Base-by-base conservation (phyloP, 2,888 invertebrate species). In the Tribolium freemani region DNA sequence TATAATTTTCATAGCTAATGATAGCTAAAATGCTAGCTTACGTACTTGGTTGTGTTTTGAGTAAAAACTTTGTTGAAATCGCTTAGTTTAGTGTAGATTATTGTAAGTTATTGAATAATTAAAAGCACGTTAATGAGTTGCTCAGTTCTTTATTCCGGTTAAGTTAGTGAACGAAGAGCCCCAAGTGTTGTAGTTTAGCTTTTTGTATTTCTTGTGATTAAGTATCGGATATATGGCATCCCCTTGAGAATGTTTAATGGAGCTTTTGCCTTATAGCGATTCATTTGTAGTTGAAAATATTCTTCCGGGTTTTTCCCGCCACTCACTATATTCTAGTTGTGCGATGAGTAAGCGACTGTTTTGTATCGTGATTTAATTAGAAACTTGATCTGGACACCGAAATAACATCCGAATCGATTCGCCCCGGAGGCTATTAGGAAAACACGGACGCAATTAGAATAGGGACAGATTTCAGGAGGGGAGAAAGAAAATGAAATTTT, bases 291-390 rank as follows among this genome's bases (percentile, higher is more conserved):
- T 16, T 16, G 16, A 31, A 5, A 31, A 31, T 8, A 38, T 38
- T 46, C 11, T 48, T 11, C 48, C 48, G 16, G 8, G 8, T 38
- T 38, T 38, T 38, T 38, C 38, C 6, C 38, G 11, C n/a, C 46
- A 46, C n/a, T 16, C 16, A 48, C 48, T 48, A 48, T 48, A 0
- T 2, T 48, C 5, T 48, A 31, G 31, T 31, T 31, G 31, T 31
- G n/a, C n/a, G n/a, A n/a, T n/a, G n/a, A n/a, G n/a, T n/a, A n/a
- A n/a, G n/a, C n/a, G 16, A 11, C 46, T 46, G 46, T 5, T 46
- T 11, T 46, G 46, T 46, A 46, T 46, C 46, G 20, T 50, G 20
- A 50, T 20, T 50, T 20, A 50, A 50, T 50, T 50, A 50, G 50
- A 50, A 50, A 50, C 50, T 20, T 50, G 50, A 50, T 50, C 13